Evolutionary conservation across 2,888 invertebrate genomes (phyloP).

Genomic region (Nomada hirtipes): DNA sequence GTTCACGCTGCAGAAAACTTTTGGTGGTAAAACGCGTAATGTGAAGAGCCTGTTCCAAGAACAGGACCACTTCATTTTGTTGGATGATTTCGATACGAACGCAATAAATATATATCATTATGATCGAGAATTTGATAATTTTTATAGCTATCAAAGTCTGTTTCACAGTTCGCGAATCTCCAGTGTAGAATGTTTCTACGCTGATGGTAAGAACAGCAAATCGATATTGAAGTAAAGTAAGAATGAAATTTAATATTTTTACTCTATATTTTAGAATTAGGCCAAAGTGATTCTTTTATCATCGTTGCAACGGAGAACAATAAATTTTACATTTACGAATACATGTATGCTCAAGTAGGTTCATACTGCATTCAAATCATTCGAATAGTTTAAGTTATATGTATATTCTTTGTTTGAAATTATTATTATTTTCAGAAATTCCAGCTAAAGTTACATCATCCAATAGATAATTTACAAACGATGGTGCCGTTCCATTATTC

Average conservation of each 20-base stretch:
- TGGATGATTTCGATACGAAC: conserved; percentile 74
- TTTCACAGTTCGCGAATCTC: conserved; percentile 68
- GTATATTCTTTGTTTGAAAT: not conserved
- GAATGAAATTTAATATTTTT: conserved; percentile 7
- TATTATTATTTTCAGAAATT: conserved; percentile 73
- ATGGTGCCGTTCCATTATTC: conserved; percentile 71
- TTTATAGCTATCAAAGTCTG: conserved; percentile 76
- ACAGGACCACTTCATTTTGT: conserved; percentile 71
- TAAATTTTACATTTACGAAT: conserved; percentile 75
- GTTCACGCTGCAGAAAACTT: conserved; percentile 71
- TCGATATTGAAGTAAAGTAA: not conserved
- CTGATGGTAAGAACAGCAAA: conserved; percentile 68
- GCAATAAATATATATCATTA: conserved; percentile 75
- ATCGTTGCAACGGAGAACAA: conserved; percentile 74
- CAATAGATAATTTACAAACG: conserved; percentile 69
- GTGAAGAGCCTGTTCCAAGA: conserved; percentile 68
- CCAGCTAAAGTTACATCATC: conserved; percentile 67
- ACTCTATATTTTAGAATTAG: conserved; percentile 62
- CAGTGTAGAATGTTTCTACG: conserved; percentile 74
- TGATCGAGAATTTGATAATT: conserved; percentile 67
- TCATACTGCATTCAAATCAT: not conserved
- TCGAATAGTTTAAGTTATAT: not conserved
- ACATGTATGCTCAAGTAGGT: conserved; percentile 74
- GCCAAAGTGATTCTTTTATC: conserved; percentile 68
- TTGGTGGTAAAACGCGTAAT: conserved; percentile 73